phyloP scores from a whole-genome alignment of 1,140 invertebrate genomes.

The Eulimnadia texana region DNA sequence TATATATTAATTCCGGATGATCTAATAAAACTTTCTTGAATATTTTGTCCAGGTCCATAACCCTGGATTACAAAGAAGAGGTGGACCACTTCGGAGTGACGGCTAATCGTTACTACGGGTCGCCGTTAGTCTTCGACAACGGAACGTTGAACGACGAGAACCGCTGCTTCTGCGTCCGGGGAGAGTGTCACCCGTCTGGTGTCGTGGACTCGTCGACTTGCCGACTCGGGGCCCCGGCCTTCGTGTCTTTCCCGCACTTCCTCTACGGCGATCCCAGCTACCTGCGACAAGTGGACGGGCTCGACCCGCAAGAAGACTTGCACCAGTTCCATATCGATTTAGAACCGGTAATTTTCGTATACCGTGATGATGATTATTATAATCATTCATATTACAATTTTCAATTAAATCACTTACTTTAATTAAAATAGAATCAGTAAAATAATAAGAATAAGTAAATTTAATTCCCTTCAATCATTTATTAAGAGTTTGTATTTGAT shows the following conservation, averaged over 20 bases:
- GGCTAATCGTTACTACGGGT: conserved; percentile 20
- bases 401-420: too few relatives aligned
- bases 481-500: too few relatives aligned
- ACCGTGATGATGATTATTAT: too few relatives aligned
- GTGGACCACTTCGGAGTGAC: conserved; percentile 14
- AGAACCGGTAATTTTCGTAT: conserved; percentile 15
- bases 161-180: conserved; percentile 17
- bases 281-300: conserved; percentile 44
- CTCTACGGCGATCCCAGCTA: conserved; percentile 46
- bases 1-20: too few relatives aligned
- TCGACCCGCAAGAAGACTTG: conserved; percentile 37
- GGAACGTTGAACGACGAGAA: conserved; percentile 16
- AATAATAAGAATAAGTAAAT: too few relatives aligned
- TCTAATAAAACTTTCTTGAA: conserved; percentile 1
- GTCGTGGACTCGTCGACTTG: conserved; percentile 33
- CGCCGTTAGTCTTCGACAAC: conserved; percentile 18
- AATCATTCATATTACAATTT: too few relatives aligned
- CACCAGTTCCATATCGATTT: conserved; percentile 18
- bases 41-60: conserved; percentile 17
- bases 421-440: too few relatives aligned
- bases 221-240: conserved; percentile 35
- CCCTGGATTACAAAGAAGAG: conserved; percentile 20
- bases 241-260: conserved; percentile 66
- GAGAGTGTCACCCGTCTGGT: conserved; percentile 24
- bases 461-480: too few relatives aligned